phyloP scores from a whole-genome alignment of 2,888 invertebrate species.

The Hololepta plana region DNA sequence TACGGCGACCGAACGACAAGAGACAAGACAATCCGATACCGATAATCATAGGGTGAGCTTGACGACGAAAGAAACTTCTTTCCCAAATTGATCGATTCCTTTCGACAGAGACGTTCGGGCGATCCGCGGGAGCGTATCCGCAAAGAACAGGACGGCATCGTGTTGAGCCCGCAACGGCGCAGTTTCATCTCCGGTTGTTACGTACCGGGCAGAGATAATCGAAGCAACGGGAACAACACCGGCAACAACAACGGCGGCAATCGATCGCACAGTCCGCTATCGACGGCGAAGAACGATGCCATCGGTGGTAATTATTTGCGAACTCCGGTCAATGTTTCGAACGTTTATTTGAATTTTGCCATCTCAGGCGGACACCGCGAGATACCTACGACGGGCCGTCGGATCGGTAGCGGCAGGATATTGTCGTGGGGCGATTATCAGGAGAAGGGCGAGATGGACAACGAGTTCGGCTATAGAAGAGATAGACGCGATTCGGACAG shows the following conservation, averaged over 20 bases:
- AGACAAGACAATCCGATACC: constrained; percentile 33
- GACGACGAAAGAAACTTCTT: neutral
- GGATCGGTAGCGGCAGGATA: constrained; percentile 77
- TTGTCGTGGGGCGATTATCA: constrained; percentile 42
- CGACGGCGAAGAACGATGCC: too few relatives aligned
- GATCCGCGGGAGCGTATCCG: constrained; percentile 62
- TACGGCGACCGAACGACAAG: constrained; percentile 44
- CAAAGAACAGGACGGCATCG: constrained; percentile 69
- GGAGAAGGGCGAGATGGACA: constrained; percentile 13
- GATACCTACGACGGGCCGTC: constrained; percentile 26
- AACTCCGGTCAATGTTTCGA: too few relatives aligned
- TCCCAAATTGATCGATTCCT: constrained; percentile 2
- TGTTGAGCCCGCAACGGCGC: constrained; percentile 69
- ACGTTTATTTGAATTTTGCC: too few relatives aligned
- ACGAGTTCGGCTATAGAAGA: constrained; percentile 14
- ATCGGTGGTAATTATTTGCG: too few relatives aligned
- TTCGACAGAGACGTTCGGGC: constrained; percentile 31
- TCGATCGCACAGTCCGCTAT: constrained; percentile 15
- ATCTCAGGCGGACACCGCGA: too few relatives aligned
- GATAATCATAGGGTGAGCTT: constrained; percentile 29
- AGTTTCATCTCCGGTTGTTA: constrained; percentile 80
- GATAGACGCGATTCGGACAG: constrained; percentile 14
- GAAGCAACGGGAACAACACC: too few relatives aligned
- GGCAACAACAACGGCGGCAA: constrained; percentile 11
- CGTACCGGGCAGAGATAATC: constrained; percentile 42